Evolutionary conservation across 1,140 invertebrate species (phyloP), one percentile per base, ranked within the genome.

Genomic region (Triops longicaudatus): DNA sequence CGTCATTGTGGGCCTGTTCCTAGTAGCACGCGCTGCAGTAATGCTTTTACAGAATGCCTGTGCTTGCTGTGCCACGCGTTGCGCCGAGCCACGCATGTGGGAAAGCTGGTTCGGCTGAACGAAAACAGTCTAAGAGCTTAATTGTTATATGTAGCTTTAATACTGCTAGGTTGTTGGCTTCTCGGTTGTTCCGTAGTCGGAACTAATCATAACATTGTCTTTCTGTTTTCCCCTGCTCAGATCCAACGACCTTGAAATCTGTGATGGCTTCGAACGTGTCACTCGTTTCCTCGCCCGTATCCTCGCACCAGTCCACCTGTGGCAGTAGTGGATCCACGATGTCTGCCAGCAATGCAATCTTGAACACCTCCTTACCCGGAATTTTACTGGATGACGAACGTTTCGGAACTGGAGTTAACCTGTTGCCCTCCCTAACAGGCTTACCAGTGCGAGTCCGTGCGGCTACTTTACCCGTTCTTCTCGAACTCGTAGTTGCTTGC

Each of bases 391-490:
- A 63, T 1, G 74, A 75, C 9, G 74, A 75, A 11, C 74, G 74
- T 50, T 50, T 63, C 43, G 63, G 74, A n/a, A 44, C 74, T 12
- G 43, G 42, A 22, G 26, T 42, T 5, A 75, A 63, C 63, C 44
- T 75, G 31, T 63, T 63, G 50, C 74, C 74, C 17, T 43, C 74
- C 3, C 74, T 75, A n/a, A 50, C 28, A 26, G 74, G 74, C 28
- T 63, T 75, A 28, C 42, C 74, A 12, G 43, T 75, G 26, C 43
- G 74, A 17, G 43, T 75, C n/a, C 74, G 74, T 50, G 43, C 74
- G 10, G 74, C 74, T 28, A 50, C 74, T 6, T 44, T 75, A 26
- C 74, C 74, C 42, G 42, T 63, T 22, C 74, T 75, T 17, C 28
- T 75, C n/a, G 74, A 75, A 50, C 74, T 75, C 2, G 43, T 27